Evolutionary conservation across 2,797 vertebrate species (phyloP).

Genomic region (Oophaga sylvatica): DNA sequence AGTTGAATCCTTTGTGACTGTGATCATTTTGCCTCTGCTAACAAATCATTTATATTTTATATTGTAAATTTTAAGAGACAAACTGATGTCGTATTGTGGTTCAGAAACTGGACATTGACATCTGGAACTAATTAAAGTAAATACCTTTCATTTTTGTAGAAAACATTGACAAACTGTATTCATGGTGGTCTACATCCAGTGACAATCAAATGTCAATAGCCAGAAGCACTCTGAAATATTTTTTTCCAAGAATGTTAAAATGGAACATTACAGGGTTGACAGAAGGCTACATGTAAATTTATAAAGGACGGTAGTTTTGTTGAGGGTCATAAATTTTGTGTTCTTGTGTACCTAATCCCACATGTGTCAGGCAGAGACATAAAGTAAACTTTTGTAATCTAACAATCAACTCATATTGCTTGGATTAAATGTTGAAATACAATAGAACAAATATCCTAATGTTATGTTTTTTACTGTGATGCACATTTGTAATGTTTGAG

Average conservation of each 20-base stretch:
- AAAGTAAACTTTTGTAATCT: slow-evolving; percentile 18
- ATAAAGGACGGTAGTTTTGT: slow-evolving; percentile 49
- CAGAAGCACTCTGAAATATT: slow-evolving; percentile 55
- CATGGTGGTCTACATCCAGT: slow-evolving; percentile 56
- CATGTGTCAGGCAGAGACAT: slow-evolving; percentile 56
- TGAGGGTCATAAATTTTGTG: slow-evolving; percentile 40
- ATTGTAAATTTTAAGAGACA: background rate
- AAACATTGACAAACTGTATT: slow-evolving; percentile 53
- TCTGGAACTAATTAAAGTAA: slow-evolving; percentile 51
- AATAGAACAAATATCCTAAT: slow-evolving; percentile 40
- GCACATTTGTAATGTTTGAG: slow-evolving; percentile 24
- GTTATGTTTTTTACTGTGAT: slow-evolving; percentile 38
- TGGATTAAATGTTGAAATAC: slow-evolving; percentile 24
- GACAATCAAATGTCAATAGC: slow-evolving; percentile 59
- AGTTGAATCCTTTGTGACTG: too few relatives aligned
- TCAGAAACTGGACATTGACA: slow-evolving; percentile 24
- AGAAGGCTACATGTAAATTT: slow-evolving; percentile 46
- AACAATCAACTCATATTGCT: slow-evolving; percentile 23
- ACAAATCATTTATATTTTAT: background rate
- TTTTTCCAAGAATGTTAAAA: slow-evolving; percentile 47
- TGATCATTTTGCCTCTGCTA: too few relatives aligned
- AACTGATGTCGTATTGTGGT: background rate
- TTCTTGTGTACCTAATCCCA: slow-evolving; percentile 43
- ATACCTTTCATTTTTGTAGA: slow-evolving; percentile 54
- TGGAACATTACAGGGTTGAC: slow-evolving; percentile 24